Base-by-base conservation (phyloP, 2,797 vertebrate species). In the Enteromius radiatus region DNA sequence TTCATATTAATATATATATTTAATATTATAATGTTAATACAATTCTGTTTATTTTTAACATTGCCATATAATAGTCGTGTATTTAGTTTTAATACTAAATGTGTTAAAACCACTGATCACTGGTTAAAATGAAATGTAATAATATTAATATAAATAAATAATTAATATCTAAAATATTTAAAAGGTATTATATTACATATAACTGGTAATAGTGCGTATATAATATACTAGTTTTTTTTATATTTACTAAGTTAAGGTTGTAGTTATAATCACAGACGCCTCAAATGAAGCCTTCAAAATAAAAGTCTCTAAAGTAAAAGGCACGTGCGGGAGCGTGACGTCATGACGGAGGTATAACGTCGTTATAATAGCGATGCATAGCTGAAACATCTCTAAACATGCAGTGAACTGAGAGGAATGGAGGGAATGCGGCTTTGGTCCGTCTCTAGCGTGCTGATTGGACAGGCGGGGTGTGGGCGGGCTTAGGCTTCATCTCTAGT, bases 271-370 rank as follows among this genome's bases (percentile, higher is more conserved):
- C n/a, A 10, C n/a, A 61, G 11, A 23, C n/a, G 14, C 65, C 36
- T 10, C 4, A 68, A 38, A 68, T n/a, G 1, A 41, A 68, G 15
- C 38, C 38, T 68, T 68, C 36, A 68, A 68, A 43, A 68, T 68
- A 68, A 68, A 68, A 68, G 65, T 68, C 36, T 68, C 65, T 23
- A 76, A 85, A 78, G 1, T 61, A 31, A 36, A 78, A 80, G 82
- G 77, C 63, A 76, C 85, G 85, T 38, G 78, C 76, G 80, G 71
- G 80, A 73, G 65, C 80, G 83, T 67, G 82, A 84, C 26, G 38
- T 38, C 80, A 19, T 19, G 73, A 47, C 41, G 47, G 76, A 81
- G 56, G 76, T 45, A 7, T 74, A 12, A 63, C 11, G 17, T 64
- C 73, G 38, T 85, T 82, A 0, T 7, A 23, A 21, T 61, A 43